Evolutionary conservation across 2,888 invertebrate species (phyloP).

Genomic region (Autographa pulchrina): DNA sequence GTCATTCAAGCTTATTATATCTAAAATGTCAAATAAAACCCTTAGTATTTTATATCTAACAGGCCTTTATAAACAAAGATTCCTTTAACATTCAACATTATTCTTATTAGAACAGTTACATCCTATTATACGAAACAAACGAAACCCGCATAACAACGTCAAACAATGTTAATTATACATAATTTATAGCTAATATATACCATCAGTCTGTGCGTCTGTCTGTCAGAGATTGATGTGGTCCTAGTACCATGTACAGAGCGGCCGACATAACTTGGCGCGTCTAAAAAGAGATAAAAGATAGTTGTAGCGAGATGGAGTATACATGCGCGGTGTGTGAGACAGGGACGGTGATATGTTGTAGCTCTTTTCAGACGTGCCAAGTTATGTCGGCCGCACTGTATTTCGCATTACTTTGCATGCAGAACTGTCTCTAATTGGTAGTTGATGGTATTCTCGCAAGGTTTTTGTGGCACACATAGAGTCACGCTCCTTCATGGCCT

Average conservation of each 20-base stretch:
- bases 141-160: conserved; percentile 52
- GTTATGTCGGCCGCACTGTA: conserved; percentile 17
- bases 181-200: conserved; percentile 79
- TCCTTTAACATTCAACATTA: background rate
- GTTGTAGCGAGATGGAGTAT: too few relatives aligned
- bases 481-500: conserved; percentile 41
- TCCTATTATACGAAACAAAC: conserved; percentile 9
- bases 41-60: background rate
- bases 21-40: background rate
- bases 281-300: too few relatives aligned
- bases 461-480: conserved; percentile 55
- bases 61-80: background rate
- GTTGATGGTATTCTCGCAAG: conserved; percentile 51
- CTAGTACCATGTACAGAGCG: conserved; percentile 46
- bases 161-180: conserved; percentile 67
- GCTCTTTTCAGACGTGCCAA: too few relatives aligned
- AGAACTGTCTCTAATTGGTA: conserved; percentile 62
- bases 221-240: conserved; percentile 61
- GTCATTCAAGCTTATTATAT: too few relatives aligned
- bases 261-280: too few relatives aligned
- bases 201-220: conserved; percentile 69
- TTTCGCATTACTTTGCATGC: conserved; percentile 58
- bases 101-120: conserved; percentile 2
- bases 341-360: too few relatives aligned
- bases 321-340: too few relatives aligned